Evolutionary conservation across 2,888 invertebrate species (phyloP), one percentile per base, ranked within the genome.

Genomic region (Tachina fera): DNA sequence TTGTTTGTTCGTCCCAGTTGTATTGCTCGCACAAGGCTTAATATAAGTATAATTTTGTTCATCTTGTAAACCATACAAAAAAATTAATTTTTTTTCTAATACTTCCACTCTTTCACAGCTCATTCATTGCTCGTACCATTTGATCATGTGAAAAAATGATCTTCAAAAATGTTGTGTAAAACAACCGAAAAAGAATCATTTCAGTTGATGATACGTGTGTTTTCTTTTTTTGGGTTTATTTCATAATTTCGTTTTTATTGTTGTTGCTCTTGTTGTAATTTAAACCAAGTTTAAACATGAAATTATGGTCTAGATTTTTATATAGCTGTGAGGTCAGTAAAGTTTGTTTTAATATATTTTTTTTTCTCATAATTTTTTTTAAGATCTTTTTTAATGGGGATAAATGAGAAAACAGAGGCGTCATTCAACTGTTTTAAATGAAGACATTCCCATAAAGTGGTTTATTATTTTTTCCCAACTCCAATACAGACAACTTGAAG

Each of bases 291-390:
- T 85, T 70, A 70, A 85, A 85, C 82, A 85, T 82, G 82, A 85
- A 85, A 85, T 85, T 85, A 85, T 85, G 85, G 77, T 82, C 85
- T 82, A 82, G 70, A 85, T 84, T 81, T 82, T 75, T 68, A 6
- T 49, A 39, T 49, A 70, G 82, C 10, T 81, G 85, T 77, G 78
- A 70, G 85, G 82, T 85, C 85, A 85, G 78, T 80, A 39, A 63
- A 75, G 79, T 80, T 79, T 79, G 68, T 63, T 68, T 74, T 53
- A 51, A 8, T 16, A 43, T 9, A 43, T 51, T 60, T 14, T 45
- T 45, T 72, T 13, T 10, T 58, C 47, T n/a, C 16, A 11, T 11
- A 8, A 10, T 63, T 70, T 39, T 41, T 43, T 5, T 19, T 39
- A 5, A 13, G 47, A 61, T 49, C 70, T 31, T 71, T 60, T 72